phyloP scores from a whole-genome alignment of 2,113 vertebrate species.

The Tragelaphus buxtoni region DNA sequence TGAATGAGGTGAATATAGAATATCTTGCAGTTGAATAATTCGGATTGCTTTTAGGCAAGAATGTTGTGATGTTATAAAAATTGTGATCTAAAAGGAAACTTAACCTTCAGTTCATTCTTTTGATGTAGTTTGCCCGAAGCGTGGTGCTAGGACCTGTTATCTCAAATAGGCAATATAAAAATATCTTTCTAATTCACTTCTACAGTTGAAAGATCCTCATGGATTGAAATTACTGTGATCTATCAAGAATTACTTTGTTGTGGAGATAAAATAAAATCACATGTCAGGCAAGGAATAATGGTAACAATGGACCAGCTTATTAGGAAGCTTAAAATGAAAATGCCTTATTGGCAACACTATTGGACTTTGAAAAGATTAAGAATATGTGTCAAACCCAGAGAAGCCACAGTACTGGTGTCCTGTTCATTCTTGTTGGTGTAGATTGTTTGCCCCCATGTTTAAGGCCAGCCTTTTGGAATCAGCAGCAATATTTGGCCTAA shows the following conservation, averaged over 20 bases:
- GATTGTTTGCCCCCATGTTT: not conserved
- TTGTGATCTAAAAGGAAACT: conserved; percentile 71
- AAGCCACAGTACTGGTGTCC: not conserved
- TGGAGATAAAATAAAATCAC: conserved; percentile 73
- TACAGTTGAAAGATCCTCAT: conserved; percentile 58
- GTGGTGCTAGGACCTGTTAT: conserved; percentile 50
- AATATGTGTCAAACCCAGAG: not conserved
- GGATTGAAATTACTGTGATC: conserved; percentile 66
- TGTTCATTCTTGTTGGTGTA: not conserved
- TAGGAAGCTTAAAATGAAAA: conserved; percentile 52
- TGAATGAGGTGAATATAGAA: conserved; percentile 52
- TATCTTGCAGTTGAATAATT: conserved; percentile 67
- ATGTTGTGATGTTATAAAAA: conserved; percentile 73
- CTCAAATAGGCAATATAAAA: conserved; percentile 71
- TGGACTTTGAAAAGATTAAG: conserved; percentile 32
- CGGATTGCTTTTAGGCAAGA: conserved; percentile 66
- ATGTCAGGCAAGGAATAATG: conserved; percentile 52
- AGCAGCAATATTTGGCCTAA: not conserved
- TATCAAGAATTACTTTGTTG: conserved; percentile 55
- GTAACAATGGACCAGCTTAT: conserved; percentile 16
- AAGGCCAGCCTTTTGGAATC: not conserved
- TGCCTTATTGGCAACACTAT: not conserved
- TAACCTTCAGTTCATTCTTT: conserved; percentile 72
- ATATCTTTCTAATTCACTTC: conserved; percentile 61
- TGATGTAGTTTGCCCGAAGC: conserved; percentile 46